phyloP scores from a whole-genome alignment of 2,797 vertebrate species.

The Lepilemur ruficaudatus region DNA sequence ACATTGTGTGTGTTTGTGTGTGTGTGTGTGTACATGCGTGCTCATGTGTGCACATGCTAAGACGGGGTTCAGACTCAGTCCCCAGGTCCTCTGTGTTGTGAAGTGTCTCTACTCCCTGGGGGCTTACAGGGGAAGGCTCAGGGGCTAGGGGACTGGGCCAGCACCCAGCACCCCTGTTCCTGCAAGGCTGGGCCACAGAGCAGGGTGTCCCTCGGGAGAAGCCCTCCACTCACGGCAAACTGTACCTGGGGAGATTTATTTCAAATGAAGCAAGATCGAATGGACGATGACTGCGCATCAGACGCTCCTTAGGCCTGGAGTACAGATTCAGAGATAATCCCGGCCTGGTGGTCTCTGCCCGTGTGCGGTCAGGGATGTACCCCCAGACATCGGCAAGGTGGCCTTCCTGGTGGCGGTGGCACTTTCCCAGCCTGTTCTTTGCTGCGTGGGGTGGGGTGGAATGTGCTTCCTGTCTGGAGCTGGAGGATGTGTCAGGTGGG shows the following conservation, averaged over 20 bases:
- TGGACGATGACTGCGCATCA: neutral
- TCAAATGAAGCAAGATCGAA: neutral
- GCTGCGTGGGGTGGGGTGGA: neutral
- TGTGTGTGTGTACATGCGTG: fast-evolving
- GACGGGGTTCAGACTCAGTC: neutral
- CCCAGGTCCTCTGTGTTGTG: neutral
- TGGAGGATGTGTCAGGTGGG: neutral
- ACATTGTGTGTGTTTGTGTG: neutral
- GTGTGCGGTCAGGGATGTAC: neutral
- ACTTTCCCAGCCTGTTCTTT: neutral
- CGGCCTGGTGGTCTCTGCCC: neutral
- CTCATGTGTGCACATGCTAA: neutral
- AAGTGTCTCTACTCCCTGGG: neutral
- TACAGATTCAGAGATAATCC: neutral
- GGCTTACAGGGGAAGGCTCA: neutral
- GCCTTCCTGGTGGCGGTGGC: neutral
- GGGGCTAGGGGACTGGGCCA: neutral
- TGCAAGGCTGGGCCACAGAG: neutral
- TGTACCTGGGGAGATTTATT: neutral
- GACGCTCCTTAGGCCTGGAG: neutral
- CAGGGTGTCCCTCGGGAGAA: neutral
- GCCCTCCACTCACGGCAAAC: neutral
- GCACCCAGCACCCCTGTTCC: neutral
- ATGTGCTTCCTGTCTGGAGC: neutral
- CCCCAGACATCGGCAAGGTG: neutral